Base-by-base conservation (phyloP, 2,797 vertebrate species). In the Eulemur albifrons region DNA sequence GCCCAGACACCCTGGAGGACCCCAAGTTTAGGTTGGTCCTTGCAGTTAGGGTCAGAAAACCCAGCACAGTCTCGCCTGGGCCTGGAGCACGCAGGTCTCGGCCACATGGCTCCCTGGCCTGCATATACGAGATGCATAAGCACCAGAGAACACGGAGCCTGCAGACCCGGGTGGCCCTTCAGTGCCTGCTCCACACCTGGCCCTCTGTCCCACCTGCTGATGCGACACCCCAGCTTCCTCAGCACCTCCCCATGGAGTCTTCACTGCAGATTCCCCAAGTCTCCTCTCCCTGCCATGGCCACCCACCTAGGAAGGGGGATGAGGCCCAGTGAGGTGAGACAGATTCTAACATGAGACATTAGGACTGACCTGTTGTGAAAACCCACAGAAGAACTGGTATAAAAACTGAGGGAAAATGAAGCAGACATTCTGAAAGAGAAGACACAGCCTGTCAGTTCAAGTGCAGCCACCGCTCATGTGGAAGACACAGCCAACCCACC, bases 341-440 rank as follows among this genome's bases (percentile, higher is more conserved):
- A 59, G 75, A 32, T 32, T 61, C 21, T 54, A 14, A 59, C 12
- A 35, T 40, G 43, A 1, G 18, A 11, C 18, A 2, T 2, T 13
- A 14, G 21, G 63, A 96, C 98, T 98, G 98, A 99, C 99, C 99
- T 99, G 99, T 97, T 99, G 99, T 83, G 99, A 99, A 98, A 99
- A 99, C 92, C 99, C 99, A 97, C 99, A 99, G 98, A 99, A 99
- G 98, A 99, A 99, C 99, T 99, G 99, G 99, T 99, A 99, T 77
- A 99, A 99, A 98, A 99, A 99, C 98, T 99, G 99, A 82, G 99
- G 99, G 98, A 99, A 99, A 97, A 99, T 99, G 98, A 99, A 99
- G 98, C 99, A 99, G 95, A 99, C 99, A 92, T 99, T 99, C 99
- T 99, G 99, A 87, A 99, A 98, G 89, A 96, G n/a, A 99, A 98